A percentile compares a stretch with the other conserved stretches of the same genome.
These are phyloP conservation scores for Actinopyga echinites DNA, from an alignment of 53 echinoderm and acorn worm genomes.

Conservation along the genomic window DNA sequence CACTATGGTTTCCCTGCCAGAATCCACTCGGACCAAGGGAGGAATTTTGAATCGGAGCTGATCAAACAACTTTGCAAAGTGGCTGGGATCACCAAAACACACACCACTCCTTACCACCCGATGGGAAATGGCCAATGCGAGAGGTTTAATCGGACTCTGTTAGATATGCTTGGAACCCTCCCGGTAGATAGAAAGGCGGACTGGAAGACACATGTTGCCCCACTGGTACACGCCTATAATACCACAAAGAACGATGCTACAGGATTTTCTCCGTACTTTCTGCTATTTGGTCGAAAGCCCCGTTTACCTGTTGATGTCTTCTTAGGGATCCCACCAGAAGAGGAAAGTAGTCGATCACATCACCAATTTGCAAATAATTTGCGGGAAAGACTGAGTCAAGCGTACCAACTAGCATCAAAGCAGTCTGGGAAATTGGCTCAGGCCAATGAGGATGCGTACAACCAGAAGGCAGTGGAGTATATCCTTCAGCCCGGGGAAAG, in stretches of 20 bases:
- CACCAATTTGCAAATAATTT: slow-evolving; percentile 1
- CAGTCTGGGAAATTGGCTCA: not conserved
- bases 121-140: slow-evolving; percentile 58
- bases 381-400: slow-evolving; percentile 22
- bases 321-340: not conserved
- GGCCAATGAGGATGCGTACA: not conserved
- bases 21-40: slow-evolving; percentile 65
- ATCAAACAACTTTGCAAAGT: slow-evolving; percentile 47
- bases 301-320: slow-evolving; percentile 11
- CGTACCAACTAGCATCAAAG: slow-evolving; percentile 34
- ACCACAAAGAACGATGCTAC: slow-evolving; percentile 54
- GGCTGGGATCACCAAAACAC: slow-evolving; percentile 39
- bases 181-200: slow-evolving; percentile 40
- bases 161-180: slow-evolving; percentile 59
- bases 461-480: not conserved
- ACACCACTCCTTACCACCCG: slow-evolving; percentile 55
- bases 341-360: slow-evolving; percentile 6
- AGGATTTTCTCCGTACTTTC: slow-evolving; percentile 54
- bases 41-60: slow-evolving; percentile 58
- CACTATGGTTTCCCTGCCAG: slow-evolving; percentile 69
- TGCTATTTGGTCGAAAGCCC: slow-evolving; percentile 63
- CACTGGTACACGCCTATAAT: slow-evolving; percentile 66
- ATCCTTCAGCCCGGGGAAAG: not conserved
- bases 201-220: slow-evolving; percentile 63
- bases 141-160: slow-evolving; percentile 57